phyloP scores from a whole-genome alignment of 2,797 vertebrate genomes.

The Helarctos malayanus region DNA sequence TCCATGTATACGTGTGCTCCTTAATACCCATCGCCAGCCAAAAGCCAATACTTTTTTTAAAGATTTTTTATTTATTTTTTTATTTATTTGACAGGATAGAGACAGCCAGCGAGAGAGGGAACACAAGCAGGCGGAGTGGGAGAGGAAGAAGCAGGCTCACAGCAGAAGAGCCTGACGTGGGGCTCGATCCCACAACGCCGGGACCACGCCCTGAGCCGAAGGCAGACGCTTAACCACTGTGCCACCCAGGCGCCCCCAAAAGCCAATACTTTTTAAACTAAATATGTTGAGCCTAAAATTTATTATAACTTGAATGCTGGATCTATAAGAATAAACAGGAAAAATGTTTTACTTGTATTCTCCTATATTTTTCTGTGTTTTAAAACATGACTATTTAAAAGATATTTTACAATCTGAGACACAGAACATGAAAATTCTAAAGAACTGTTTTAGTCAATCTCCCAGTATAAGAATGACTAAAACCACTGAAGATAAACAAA shows the following conservation, averaged over 20 bases:
- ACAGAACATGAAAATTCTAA: neutral
- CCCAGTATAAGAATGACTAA: neutral
- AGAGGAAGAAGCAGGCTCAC: no score
- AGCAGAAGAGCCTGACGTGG: no score
- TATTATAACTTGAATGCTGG: neutral
- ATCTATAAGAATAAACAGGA: neutral
- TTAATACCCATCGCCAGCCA: no score
- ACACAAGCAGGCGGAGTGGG: no score
- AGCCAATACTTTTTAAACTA: neutral
- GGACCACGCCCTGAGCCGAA: no score
- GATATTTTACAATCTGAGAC: neutral
- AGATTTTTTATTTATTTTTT: no score
- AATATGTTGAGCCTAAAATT: neutral
- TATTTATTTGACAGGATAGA: no score
- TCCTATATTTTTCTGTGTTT: neutral
- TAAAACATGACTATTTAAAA: conserved; percentile 11
- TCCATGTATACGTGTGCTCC: no score
- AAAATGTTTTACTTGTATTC: neutral
- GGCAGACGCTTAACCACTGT: no score
- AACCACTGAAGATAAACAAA: neutral
- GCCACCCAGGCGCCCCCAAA: no score
- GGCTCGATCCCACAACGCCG: no score
- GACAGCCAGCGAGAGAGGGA: no score
- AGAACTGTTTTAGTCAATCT: neutral
- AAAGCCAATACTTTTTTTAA: neutral